Base-by-base conservation (phyloP, 1,140 invertebrate species). In the Pentalonia nigronervosa region DNA sequence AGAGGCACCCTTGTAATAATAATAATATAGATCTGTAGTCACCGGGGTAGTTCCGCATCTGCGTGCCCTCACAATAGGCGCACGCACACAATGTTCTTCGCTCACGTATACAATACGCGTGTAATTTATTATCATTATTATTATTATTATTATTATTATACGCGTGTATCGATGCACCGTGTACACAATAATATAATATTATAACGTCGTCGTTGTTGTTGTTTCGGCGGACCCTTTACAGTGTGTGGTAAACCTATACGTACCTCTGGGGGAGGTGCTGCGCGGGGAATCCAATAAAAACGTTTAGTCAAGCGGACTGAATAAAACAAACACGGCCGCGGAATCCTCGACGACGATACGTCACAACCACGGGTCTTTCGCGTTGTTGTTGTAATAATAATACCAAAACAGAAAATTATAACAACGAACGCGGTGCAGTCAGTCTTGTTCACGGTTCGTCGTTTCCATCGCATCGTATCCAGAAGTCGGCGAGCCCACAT, bases 261-360 rank as follows among this genome's bases (percentile, higher is more conserved):
- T 7, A 67, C 30, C 30, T 53, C 50, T 21, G 7, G 50, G 48
- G 30, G 47, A 7, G 86, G 8, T 2, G 47, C 48, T 8, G 21
- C 23, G 34, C 45, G 86, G 87, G 36, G 56, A 67, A 90, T 67
- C 36, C 89, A 67, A 90, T 90, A 90, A 90, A 90, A 90, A 90
- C 89, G 89, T 90, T 90, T 90, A 90, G 89, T 90, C 89, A 90
- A 90, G 89, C 89, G 89, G 56, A 90, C 89, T 90, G 45, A 90
- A 90, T 90, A 90, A 90, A 90, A 90, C 53, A 90, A 90, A 90
- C 89, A 90, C 89, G 11, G 21, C 1, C 88, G 88, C 88, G 88
- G 34, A 60, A 41, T 9, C 50, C n/a, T 2, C 88, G 88, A 17
- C 45, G 53, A 87, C 41, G 34, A 9, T 86, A 86, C 36, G 41